phyloP scores from a whole-genome alignment of 2,113 vertebrate genomes.

The Melospiza melodia region DNA sequence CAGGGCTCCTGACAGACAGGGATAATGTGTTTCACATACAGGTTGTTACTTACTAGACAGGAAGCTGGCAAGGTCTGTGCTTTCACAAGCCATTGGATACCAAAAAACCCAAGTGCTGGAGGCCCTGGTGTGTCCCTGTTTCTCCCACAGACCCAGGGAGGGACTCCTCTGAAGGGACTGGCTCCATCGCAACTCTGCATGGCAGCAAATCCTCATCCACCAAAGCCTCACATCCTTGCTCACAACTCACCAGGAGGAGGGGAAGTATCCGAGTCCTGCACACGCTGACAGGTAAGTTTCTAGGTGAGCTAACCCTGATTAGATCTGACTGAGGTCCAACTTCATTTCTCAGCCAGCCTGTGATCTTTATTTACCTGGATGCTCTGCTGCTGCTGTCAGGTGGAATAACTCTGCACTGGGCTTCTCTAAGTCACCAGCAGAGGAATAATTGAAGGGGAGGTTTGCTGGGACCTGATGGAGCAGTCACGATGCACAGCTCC shows the following conservation, averaged over 20 bases:
- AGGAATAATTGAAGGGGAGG: not conserved
- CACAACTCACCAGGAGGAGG: not conserved
- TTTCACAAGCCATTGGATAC: not conserved
- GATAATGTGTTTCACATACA: not conserved
- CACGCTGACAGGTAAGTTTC: not conserved
- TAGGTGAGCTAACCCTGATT: not conserved
- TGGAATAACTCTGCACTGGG: not conserved
- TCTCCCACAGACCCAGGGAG: not conserved
- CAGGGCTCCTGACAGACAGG: conserved; percentile 15
- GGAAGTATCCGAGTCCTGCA: not conserved
- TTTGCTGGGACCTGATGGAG: not conserved
- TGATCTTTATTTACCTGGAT: conserved; percentile 24
- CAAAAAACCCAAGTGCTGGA: not conserved
- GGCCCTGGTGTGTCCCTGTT: too few species aligned
- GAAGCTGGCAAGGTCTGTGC: not conserved
- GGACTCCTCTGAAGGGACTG: not conserved
- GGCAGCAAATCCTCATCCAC: not conserved
- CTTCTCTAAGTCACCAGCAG: not conserved
- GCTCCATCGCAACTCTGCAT: not conserved
- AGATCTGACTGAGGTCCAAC: conserved; percentile 5
- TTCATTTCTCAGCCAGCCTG: not conserved
- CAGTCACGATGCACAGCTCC: not conserved
- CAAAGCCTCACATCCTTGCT: not conserved
- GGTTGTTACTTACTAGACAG: conserved; percentile 9
- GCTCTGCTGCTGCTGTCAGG: not conserved